Evolutionary conservation across 1,140 invertebrate species (phyloP), one percentile per base, ranked within the genome.

Genomic region (Pinna nobilis): DNA sequence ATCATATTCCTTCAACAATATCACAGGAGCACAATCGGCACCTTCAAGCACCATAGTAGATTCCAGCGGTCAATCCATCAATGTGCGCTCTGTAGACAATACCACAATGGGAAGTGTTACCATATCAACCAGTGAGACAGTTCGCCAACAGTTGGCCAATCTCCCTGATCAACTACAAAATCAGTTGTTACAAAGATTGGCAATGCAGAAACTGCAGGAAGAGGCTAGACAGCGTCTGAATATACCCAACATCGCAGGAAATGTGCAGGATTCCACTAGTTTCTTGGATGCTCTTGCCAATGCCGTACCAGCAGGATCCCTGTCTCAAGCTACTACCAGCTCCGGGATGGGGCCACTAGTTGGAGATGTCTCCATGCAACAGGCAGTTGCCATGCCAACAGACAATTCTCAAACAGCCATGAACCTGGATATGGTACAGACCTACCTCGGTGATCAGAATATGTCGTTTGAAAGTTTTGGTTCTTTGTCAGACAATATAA

Each of bases 41-140:
- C 7, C 44, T 0, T 6, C 63, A 51, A n/a, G 20, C 5, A 32
- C 49, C 47, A 51, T n/a, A 35, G 47, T 60, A 39, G 73, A 44
- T 20, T 41, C 72, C 13, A 68, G 68, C 18, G 49, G 68, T 35
- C 53, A 69, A 0, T 63, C 74, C 41, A 39, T 76, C 35, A 69
- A 49, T 35, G 55, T 69, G n/a, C 60, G 72, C 32, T 75, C 75
- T 15, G 30, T 61, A 4, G 77, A 79, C 41, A 81, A 79, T 49
- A 76, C 75, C 0, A 61, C 35, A 20, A 76, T 81, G 69, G 80
- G 74, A 28, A 79, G 63, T 60, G 70, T 82, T 32, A 78, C 71
- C n/a, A 64, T 79, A 1, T 50, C 55, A 23, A 55, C 69, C 18
- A 66, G 13, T 7, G 57, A 64, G 25, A 65, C 37, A 25, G 37